Conservation (phyloP, 2,888 invertebrate genomes). For the Patella depressa region DNA sequence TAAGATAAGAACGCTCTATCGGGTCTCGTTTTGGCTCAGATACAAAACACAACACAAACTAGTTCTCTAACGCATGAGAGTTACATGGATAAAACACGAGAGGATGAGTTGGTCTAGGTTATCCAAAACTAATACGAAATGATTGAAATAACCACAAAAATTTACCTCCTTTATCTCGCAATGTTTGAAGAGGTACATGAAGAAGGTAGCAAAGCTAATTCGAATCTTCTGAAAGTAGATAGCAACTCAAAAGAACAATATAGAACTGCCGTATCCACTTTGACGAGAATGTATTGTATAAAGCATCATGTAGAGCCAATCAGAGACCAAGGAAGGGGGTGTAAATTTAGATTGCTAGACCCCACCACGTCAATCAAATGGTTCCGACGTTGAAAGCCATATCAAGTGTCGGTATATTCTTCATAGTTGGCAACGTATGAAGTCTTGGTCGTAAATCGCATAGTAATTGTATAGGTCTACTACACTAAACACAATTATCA, state of each 20-base stretch:
- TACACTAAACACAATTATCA: too few species aligned
- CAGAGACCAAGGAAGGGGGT: not conserved
- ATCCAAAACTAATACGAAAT: not conserved
- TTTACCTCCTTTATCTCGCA: not conserved
- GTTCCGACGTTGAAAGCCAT: not conserved
- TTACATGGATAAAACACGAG: not conserved
- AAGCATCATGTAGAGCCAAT: not conserved
- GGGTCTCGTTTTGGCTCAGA: not conserved
- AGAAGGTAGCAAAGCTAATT: conserved; percentile 8
- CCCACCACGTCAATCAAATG: conserved; percentile 6
- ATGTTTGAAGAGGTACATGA: not conserved
- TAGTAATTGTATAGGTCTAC: too few species aligned
- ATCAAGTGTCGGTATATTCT: not conserved
- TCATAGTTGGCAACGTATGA: too few species aligned
- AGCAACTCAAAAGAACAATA: not conserved
- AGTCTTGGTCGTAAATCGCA: too few species aligned
- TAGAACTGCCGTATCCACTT: not conserved
- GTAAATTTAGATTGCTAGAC: conserved; percentile 7
- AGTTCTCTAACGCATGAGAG: not conserved
- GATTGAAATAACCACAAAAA: conserved; percentile 4
- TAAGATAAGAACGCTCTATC: conserved; percentile 1
- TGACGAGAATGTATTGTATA: not conserved
- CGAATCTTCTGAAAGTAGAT: not conserved
- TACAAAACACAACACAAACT: conserved; percentile 3
- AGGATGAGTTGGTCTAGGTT: too few species aligned